A percentile compares a stretch with the other conserved stretches of the same genome.
Conservation (phyloP, 2,113 vertebrate genomes). For the Felis catus region F.catus_Fca126_mat1.0 CM031417.1:126722001-126722500, state of each 20-base stretch:
- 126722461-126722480: neutral
- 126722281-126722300: neutral
- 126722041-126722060: neutral
- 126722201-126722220: neutral
- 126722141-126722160: neutral
- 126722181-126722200: neutral
- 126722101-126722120: neutral
- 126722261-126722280: neutral
- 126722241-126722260: neutral
- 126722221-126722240: neutral
- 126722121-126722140: neutral
- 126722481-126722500: neutral
- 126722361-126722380: neutral
- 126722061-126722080: neutral
- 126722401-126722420: neutral
- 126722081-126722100: neutral
- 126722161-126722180: neutral
- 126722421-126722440: neutral
- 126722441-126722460: neutral
- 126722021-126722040: neutral
- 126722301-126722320: neutral
- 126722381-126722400: neutral
- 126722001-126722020: neutral
- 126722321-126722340: neutral
- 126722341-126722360: neutral